phyloP scores from a whole-genome alignment of 2,888 invertebrate genomes.

The Mythimna impura region DNA sequence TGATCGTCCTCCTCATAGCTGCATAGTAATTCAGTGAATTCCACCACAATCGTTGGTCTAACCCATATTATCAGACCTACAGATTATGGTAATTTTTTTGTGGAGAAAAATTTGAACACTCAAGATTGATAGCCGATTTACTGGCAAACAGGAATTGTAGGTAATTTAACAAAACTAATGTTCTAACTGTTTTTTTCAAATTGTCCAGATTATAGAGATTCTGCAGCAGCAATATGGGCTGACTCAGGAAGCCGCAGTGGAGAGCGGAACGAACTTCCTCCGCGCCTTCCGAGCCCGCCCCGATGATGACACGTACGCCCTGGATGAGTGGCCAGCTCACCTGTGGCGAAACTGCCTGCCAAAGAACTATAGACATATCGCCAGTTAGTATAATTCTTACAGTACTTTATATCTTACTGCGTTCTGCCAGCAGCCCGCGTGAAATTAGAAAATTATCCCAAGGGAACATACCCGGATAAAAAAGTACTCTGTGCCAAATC shows the following conservation, averaged over 20 bases:
- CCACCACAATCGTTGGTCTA: neutral
- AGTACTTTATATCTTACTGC: neutral
- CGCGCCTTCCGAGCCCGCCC: constrained; percentile 95
- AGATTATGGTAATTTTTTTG: too few species aligned
- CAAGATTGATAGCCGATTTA: too few species aligned
- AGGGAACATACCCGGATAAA: too few species aligned
- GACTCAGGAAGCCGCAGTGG: constrained; percentile 91
- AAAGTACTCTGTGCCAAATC: too few species aligned
- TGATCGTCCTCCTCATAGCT: neutral
- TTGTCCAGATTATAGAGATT: constrained; percentile 85
- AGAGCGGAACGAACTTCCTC: constrained; percentile 93
- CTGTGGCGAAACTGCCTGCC: constrained; percentile 95
- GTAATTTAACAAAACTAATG: neutral
- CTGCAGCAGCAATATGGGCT: constrained; percentile 92
- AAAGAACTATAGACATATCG: constrained; percentile 92
- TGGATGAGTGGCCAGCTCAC: constrained; percentile 94
- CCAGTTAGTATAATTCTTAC: constrained; percentile 86
- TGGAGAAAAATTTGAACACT: too few species aligned
- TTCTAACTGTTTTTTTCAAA: constrained; percentile 3
- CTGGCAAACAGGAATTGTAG: neutral
- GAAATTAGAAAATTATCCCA: too few species aligned
- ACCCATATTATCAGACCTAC: too few species aligned
- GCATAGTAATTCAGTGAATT: neutral
- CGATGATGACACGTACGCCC: constrained; percentile 93
- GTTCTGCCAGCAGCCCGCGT: too few species aligned